A percentile compares a stretch with the other conserved stretches of the same genome.
Conservation (phyloP, 2,888 invertebrate genomes). For the Nomada goodeniana region DNA sequence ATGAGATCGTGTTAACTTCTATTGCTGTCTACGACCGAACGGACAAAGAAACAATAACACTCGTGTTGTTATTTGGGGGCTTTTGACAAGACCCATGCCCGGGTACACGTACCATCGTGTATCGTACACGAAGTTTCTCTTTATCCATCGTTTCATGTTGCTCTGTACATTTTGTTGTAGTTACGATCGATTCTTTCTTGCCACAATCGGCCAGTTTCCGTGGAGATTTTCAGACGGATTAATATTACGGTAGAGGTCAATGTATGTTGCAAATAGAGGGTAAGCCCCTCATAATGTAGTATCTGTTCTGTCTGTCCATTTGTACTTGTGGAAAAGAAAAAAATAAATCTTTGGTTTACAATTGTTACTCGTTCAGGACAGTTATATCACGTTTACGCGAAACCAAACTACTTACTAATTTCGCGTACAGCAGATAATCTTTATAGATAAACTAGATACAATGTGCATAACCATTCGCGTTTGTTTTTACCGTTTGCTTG, state of each 20-base stretch:
- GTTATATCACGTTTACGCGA: slow-evolving; percentile 18
- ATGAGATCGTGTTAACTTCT: slow-evolving; percentile 45
- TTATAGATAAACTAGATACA: slow-evolving; percentile 38
- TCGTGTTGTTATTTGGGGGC: slow-evolving; percentile 73
- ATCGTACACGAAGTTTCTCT: slow-evolving; percentile 1
- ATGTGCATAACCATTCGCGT: slow-evolving; percentile 25
- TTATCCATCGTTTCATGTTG: slow-evolving; percentile 14
- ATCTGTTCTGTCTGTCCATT: slow-evolving; percentile 46
- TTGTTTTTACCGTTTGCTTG: slow-evolving; percentile 27
- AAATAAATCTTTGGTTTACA: slow-evolving; percentile 7
- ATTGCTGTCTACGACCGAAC: slow-evolving; percentile 39
- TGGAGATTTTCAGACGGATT: slow-evolving; percentile 63
- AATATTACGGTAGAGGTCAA: slow-evolving; percentile 75
- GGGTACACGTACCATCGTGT: slow-evolving; percentile 25
- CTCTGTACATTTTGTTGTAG: slow-evolving; percentile 36
- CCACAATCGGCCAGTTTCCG: slow-evolving; percentile 43
- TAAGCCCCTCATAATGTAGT: slow-evolving; percentile 69
- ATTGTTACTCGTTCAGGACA: not conserved
- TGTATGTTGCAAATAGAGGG: slow-evolving; percentile 76
- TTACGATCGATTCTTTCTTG: slow-evolving; percentile 65
- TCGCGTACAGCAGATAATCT: slow-evolving; percentile 43
- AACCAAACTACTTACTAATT: slow-evolving; percentile 33
- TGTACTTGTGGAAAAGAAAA: slow-evolving; percentile 3
- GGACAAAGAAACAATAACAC: slow-evolving; percentile 82
- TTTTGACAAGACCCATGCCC: slow-evolving; percentile 67